Conservation (phyloP, 2,888 invertebrate genomes). For the Hydriomena furcata region DNA sequence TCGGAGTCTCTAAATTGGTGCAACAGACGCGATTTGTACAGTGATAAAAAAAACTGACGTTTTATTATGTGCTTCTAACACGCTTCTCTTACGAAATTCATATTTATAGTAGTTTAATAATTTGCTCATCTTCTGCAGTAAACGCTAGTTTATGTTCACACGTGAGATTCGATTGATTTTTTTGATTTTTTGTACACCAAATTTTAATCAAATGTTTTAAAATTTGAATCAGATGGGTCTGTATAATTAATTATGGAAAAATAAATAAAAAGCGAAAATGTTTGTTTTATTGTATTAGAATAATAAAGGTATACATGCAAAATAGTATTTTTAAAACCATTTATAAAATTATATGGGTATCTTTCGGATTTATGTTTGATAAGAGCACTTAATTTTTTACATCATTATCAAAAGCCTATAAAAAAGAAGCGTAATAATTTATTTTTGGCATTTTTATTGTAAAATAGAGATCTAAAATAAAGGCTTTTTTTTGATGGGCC, state of each 20-base stretch:
- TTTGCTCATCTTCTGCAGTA: slow-evolving; percentile 50
- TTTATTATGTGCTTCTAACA: slow-evolving; percentile 73
- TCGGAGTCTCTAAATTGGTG: slow-evolving; percentile 44
- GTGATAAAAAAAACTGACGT: slow-evolving; percentile 55
- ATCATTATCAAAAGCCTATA: slow-evolving; percentile 10
- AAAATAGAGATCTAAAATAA: slow-evolving; percentile 7
- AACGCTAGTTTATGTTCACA: slow-evolving; percentile 51
- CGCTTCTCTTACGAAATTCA: slow-evolving; percentile 69
- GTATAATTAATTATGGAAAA: slow-evolving; percentile 77
- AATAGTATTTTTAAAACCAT: slow-evolving; percentile 10
- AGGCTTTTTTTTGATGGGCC: background rate
- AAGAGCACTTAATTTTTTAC: slow-evolving; percentile 10
- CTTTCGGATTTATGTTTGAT: slow-evolving; percentile 15
- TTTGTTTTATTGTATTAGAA: slow-evolving; percentile 49
- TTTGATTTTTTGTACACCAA: slow-evolving; percentile 54
- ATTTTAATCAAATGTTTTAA: slow-evolving; percentile 64
- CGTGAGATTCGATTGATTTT: slow-evolving; percentile 45
- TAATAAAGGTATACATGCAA: slow-evolving; percentile 8
- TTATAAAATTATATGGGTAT: slow-evolving; percentile 6
- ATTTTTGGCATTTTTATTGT: slow-evolving; percentile 15
- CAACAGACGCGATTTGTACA: slow-evolving; percentile 53
- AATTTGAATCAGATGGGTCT: slow-evolving; percentile 72
- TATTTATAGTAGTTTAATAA: slow-evolving; percentile 68
- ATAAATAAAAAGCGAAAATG: slow-evolving; percentile 65
- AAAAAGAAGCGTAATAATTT: slow-evolving; percentile 13